phyloP scores from a whole-genome alignment of 1,140 invertebrate species.

The Asbolus verrucosus region DNA sequence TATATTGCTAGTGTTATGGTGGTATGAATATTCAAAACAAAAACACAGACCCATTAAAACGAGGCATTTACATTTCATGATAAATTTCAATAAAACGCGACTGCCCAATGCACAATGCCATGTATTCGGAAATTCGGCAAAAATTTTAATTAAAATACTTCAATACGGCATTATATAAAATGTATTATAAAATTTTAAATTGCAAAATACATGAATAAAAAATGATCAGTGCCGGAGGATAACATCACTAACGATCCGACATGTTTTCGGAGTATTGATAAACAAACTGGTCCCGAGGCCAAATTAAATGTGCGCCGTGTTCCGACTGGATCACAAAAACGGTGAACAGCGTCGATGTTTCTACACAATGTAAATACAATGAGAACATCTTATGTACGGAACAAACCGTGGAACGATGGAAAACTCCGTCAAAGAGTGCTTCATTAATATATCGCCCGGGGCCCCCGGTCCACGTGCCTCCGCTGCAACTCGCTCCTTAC shows the following conservation, averaged over 20 bases:
- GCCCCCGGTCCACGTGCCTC: constrained; percentile 36
- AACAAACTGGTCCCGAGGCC: constrained; percentile 57
- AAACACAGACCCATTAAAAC: constrained; percentile 23
- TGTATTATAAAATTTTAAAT: constrained; percentile 45
- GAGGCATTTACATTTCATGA: constrained; percentile 34
- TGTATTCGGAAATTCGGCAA: constrained; percentile 30
- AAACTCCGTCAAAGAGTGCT: constrained; percentile 53
- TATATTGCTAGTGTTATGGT: constrained; percentile 10
- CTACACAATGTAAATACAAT: constrained; percentile 60
- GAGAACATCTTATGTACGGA: constrained; percentile 60
- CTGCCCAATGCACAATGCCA: constrained; percentile 6
- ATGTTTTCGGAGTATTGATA: constrained; percentile 56
- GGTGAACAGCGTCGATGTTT: constrained; percentile 56
- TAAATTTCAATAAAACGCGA: constrained; percentile 14
- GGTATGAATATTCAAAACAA: constrained; percentile 13
- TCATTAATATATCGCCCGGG: constrained; percentile 58
- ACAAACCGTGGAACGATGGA: constrained; percentile 50
- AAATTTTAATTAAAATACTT: constrained; percentile 43
- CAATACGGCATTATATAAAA: constrained; percentile 41
- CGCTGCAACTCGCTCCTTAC: constrained; percentile 41
- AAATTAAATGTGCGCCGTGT: constrained; percentile 59
- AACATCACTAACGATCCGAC: constrained; percentile 52
- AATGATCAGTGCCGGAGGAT: constrained; percentile 41
- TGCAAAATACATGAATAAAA: constrained; percentile 49
- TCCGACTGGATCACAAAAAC: constrained; percentile 51